Base-by-base conservation (phyloP, 2,113 vertebrate genomes). In the Mungos mungo region DNA sequence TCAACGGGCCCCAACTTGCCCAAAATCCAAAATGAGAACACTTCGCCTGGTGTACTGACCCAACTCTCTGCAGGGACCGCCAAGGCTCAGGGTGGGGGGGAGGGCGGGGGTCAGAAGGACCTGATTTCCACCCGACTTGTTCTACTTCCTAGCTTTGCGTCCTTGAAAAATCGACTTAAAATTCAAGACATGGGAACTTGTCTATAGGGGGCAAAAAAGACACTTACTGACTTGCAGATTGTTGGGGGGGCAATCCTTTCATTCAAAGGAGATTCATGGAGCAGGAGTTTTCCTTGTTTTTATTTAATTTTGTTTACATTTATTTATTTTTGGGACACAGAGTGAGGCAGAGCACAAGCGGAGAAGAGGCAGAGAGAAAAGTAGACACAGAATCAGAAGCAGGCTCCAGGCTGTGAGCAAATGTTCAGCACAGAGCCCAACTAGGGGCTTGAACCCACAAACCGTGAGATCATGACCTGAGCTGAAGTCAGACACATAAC, bases 21-120 rank as follows among this genome's bases (percentile, higher is more conserved):
- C 72, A 15, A 27, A 1, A 68, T 5, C 45, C 31, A 1, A 18
- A 21, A 3, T 3, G 4, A 52, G 12, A 25, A 50, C n/a, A 8
- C 9, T 5, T 79, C 0, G 0, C 2, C 25, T 52, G 29, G 7
- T 1, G 0, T 0, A 0, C 25, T 5, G 19, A 27, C 0, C 12
- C 9, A 33, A 25, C 33, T 5, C 52, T 3, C 19, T 19, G 2
- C 2, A 0, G 47, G 2, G 11, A 19, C 1, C 18, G 60, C 33
- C 0, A n/a, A 63, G 35, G 12, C n/a, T 18, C 33, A 14, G 2
- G 41, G 41, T 41, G 41, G 41, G 41, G 41, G 3, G 41, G 41
- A 41, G 41, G 41, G 41, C 41, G 41, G 3, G 23, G 29, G 7
- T 50, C 35, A 41, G 15, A 15, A 19, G 31, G 18, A 35, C 12